Percentiles rank a stretch among this genome's conserved stretches.
Conservation (phyloP, 2,888 invertebrate species). For the Taenaris catops region DNA sequence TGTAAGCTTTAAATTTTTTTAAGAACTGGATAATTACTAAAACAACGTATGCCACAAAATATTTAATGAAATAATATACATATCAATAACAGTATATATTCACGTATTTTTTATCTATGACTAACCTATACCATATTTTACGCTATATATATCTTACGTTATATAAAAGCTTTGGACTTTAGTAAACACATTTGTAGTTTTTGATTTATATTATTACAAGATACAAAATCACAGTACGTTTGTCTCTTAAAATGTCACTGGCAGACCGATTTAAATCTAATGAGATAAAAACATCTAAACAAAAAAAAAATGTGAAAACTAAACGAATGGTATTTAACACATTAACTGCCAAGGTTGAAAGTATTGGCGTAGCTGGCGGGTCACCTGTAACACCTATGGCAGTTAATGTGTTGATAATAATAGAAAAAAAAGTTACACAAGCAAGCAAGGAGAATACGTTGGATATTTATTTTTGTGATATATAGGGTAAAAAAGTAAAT, state of each 20-base stretch:
- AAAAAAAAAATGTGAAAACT: too few relatives aligned
- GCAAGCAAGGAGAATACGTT: too few relatives aligned
- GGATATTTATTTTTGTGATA: too few relatives aligned
- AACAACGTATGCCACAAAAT: constrained; percentile 35
- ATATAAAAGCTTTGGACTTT: constrained; percentile 40
- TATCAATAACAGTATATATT: constrained; percentile 29
- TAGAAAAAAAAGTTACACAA: too few relatives aligned
- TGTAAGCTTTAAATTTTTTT: too few relatives aligned
- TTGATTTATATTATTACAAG: constrained; percentile 24
- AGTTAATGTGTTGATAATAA: too few relatives aligned
- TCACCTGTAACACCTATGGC: too few relatives aligned
- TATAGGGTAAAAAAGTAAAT: too few relatives aligned
- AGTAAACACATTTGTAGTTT: constrained; percentile 25
- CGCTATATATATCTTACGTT: constrained; percentile 26
- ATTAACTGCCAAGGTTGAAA: too few relatives aligned
- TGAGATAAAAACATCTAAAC: constrained; percentile 3
- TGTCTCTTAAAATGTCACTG: constrained; percentile 12
- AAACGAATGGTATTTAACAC: too few relatives aligned
- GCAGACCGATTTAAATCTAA: constrained; percentile 7
- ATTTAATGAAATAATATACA: constrained; percentile 36
- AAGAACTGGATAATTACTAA: neutral
- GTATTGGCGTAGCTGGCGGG: too few relatives aligned
- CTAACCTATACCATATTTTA: constrained; percentile 24
- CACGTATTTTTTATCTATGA: constrained; percentile 27
- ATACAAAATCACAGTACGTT: constrained; percentile 28